Conservation (phyloP, 2,888 invertebrate species). For the Nemapogon koenigi region DNA sequence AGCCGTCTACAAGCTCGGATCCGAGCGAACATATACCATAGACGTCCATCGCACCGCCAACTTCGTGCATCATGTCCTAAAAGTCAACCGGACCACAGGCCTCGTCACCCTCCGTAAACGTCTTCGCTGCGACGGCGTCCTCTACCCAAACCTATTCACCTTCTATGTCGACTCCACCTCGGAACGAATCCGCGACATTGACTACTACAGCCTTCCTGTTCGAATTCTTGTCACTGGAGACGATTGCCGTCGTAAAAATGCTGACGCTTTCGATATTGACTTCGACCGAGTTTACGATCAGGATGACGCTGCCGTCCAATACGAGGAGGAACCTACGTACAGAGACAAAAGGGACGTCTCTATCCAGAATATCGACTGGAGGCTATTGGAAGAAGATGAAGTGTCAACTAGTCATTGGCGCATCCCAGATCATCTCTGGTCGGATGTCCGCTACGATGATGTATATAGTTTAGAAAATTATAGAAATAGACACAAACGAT, state of each 20-base stretch:
- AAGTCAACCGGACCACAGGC: slow-evolving; percentile 77
- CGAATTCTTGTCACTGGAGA: slow-evolving; percentile 77
- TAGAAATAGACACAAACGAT: slow-evolving; percentile 57
- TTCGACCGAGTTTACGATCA: slow-evolving; percentile 63
- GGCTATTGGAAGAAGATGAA: slow-evolving; percentile 50
- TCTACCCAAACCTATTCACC: slow-evolving; percentile 85
- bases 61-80: slow-evolving; percentile 80
- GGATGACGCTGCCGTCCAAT: slow-evolving; percentile 48
- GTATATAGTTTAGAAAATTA: slow-evolving; percentile 52
- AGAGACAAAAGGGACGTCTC: slow-evolving; percentile 45
- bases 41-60: slow-evolving; percentile 82
- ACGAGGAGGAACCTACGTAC: slow-evolving; percentile 38
- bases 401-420: slow-evolving; percentile 54
- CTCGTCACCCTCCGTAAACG: slow-evolving; percentile 75
- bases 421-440: slow-evolving; percentile 60
- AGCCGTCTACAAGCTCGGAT: slow-evolving; percentile 80
- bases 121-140: slow-evolving; percentile 79
- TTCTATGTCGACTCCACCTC: slow-evolving; percentile 88
- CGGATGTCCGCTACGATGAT: slow-evolving; percentile 57
- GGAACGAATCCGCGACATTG: slow-evolving; percentile 77
- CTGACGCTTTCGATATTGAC: slow-evolving; percentile 67
- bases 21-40: slow-evolving; percentile 79
- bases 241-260: slow-evolving; percentile 70
- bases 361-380: slow-evolving; percentile 49
- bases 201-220: slow-evolving; percentile 82